Conservation (phyloP, 2,888 invertebrate genomes). For the Sabellastarte sp. region DNA sequence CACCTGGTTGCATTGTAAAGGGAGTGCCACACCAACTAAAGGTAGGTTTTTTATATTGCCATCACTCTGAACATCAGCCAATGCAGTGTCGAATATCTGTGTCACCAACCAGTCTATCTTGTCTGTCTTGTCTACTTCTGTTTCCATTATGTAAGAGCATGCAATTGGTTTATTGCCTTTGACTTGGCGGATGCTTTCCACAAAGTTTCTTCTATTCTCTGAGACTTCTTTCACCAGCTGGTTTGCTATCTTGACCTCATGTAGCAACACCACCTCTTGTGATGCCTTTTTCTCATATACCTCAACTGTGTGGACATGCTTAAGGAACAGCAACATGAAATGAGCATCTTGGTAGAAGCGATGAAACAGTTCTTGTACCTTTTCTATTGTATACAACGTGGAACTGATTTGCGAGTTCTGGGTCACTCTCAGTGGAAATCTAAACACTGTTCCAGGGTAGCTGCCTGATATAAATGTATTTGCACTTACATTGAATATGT, state of each 20-base stretch:
- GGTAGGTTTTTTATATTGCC: not conserved
- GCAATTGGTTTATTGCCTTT: not conserved
- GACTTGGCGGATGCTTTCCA: not conserved
- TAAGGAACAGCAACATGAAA: not conserved
- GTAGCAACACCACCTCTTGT: too few relatives aligned
- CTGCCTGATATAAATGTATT: too few relatives aligned
- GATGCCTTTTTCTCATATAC: not conserved
- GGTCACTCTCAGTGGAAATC: not conserved
- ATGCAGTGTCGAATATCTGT: not conserved
- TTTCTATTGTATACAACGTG: not conserved
- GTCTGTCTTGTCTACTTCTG: not conserved
- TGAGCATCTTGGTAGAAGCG: not conserved
- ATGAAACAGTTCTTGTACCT: not conserved
- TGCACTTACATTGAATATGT: too few relatives aligned
- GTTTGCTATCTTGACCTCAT: not conserved
- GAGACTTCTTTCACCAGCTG: not conserved
- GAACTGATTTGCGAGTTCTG: not conserved
- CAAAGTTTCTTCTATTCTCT: not conserved
- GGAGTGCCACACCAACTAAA: not conserved
- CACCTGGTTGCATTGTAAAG: not conserved
- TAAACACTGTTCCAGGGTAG: not conserved
- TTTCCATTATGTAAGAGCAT: not conserved
- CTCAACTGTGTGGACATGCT: not conserved
- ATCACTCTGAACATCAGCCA: not conserved
- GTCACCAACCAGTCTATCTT: not conserved